phyloP scores from a whole-genome alignment of 2,888 invertebrate species.

The Caenorhabditis uteleia region DNA sequence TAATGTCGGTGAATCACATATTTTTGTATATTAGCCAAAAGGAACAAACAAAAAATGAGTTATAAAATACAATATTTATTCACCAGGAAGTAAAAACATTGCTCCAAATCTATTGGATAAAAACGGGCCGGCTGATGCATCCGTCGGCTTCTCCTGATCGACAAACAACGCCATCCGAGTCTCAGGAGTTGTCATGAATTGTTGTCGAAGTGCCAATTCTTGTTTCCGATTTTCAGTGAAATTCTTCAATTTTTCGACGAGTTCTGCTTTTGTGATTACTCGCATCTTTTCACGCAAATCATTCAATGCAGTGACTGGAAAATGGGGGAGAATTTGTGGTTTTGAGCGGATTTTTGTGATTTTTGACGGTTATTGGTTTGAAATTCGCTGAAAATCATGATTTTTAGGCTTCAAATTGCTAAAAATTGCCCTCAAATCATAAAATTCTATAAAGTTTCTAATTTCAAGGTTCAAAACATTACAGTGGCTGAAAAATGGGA shows the following conservation, averaged over 20 bases:
- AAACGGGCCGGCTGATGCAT: conserved; percentile 20
- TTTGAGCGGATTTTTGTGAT: too few species aligned
- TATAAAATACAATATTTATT: conserved; percentile 1
- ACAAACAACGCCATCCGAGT: conserved; percentile 18
- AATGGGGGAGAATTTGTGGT: background rate
- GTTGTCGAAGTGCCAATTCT: conserved; percentile 2
- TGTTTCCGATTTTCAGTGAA: too few species aligned
- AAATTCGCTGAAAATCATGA: too few species aligned
- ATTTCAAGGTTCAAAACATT: too few species aligned
- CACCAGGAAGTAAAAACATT: conserved; percentile 20
- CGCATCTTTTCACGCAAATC: conserved; percentile 10
- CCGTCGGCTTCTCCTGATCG: conserved; percentile 23
- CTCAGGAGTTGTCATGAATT: conserved; percentile 11
- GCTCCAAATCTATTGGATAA: conserved; percentile 34
- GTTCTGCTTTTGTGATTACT: background rate
- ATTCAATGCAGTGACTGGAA: conserved; percentile 21
- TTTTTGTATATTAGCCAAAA: background rate
- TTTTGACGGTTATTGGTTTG: too few species aligned
- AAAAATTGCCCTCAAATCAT: too few species aligned
- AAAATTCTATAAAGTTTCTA: too few species aligned
- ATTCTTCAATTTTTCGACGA: background rate
- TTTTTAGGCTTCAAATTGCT: too few species aligned
- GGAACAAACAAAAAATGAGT: background rate
- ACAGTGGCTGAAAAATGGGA: too few species aligned
- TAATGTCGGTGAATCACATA: too few species aligned